A percentile compares a stretch with the other conserved stretches of the same genome.
phyloP scores from a whole-genome alignment of 2,888 invertebrate species.

The Ophioninae sp. region DNA sequence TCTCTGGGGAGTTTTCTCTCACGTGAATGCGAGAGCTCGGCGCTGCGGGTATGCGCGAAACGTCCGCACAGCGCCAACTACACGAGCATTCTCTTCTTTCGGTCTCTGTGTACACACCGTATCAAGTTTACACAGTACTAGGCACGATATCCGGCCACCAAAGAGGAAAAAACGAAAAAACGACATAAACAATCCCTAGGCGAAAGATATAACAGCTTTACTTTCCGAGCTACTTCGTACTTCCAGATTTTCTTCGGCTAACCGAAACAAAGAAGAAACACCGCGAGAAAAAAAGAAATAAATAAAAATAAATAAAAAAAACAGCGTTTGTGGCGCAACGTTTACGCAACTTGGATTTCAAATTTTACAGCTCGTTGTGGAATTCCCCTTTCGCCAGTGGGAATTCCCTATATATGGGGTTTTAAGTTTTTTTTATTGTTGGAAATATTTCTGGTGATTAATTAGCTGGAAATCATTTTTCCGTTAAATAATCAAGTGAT shows the following conservation, averaged over 20 bases:
- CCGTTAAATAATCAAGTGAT: too few relatives aligned
- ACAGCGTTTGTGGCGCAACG: background rate
- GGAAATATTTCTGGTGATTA: too few relatives aligned
- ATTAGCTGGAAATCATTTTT: too few relatives aligned
- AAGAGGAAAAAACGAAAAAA: slow-evolving; percentile 12
- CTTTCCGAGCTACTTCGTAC: slow-evolving; percentile 22
- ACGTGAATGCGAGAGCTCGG: slow-evolving; percentile 63
- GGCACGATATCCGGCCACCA: slow-evolving; percentile 15
- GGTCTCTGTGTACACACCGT: slow-evolving; percentile 18
- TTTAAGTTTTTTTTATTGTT: too few relatives aligned
- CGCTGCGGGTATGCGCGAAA: slow-evolving; percentile 53
- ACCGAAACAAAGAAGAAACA: background rate
- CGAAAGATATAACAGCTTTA: slow-evolving; percentile 33
- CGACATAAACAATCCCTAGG: slow-evolving; percentile 47
- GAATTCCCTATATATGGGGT: background rate
- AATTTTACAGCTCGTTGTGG: background rate
- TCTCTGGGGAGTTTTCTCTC: slow-evolving; percentile 79
- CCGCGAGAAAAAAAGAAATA: background rate
- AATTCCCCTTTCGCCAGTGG: background rate
- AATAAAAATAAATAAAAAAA: background rate
- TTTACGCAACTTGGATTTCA: background rate
- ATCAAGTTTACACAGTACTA: slow-evolving; percentile 18
- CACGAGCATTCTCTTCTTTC: slow-evolving; percentile 34
- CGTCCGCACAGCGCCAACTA: slow-evolving; percentile 44
- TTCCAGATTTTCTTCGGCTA: slow-evolving; percentile 21